A percentile compares a stretch with the other conserved stretches of the same genome.
These are phyloP conservation scores for Eciton burchellii DNA, from an alignment of 1,140 invertebrate genomes.

Conservation along the genomic window DNA sequence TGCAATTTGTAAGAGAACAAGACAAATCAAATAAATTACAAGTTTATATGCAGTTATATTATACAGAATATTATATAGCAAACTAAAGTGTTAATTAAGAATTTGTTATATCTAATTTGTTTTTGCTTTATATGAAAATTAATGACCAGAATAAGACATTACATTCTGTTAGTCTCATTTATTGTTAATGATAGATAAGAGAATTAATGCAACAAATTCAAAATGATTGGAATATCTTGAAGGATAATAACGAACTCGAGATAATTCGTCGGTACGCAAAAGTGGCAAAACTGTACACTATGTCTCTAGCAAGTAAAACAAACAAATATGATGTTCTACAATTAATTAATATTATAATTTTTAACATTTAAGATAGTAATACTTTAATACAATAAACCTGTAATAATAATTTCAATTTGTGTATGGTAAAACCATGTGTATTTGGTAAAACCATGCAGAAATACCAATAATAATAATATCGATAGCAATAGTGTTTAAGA, in stretches of 20 bases:
- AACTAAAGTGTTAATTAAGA: not conserved
- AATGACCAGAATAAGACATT: constrained; percentile 1
- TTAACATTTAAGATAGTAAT: not conserved
- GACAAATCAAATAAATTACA: not conserved
- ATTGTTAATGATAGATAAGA: constrained; percentile 20
- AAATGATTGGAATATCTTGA: constrained; percentile 20
- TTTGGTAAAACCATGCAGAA: not conserved
- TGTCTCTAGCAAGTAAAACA: constrained; percentile 19
- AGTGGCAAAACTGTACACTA: not conserved
- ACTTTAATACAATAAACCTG: not conserved
- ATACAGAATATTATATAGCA: not conserved
- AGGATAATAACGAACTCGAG: constrained; percentile 16
- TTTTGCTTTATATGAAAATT: not conserved
- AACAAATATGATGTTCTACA: not conserved
- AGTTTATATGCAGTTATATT: not conserved
- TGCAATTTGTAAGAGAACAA: too few relatives aligned
- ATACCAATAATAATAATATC: not conserved
- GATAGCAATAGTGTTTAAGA: not conserved
- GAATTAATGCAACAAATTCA: constrained; percentile 1
- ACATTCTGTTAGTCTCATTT: not conserved
- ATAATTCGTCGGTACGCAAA: constrained; percentile 19
- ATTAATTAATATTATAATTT: not conserved
- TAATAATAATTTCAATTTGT: too few relatives aligned
- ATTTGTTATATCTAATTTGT: not conserved
- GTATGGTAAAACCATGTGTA: too few relatives aligned